Base-by-base conservation (phyloP, 2,113 vertebrate species). In the Gulo gulo region DNA sequence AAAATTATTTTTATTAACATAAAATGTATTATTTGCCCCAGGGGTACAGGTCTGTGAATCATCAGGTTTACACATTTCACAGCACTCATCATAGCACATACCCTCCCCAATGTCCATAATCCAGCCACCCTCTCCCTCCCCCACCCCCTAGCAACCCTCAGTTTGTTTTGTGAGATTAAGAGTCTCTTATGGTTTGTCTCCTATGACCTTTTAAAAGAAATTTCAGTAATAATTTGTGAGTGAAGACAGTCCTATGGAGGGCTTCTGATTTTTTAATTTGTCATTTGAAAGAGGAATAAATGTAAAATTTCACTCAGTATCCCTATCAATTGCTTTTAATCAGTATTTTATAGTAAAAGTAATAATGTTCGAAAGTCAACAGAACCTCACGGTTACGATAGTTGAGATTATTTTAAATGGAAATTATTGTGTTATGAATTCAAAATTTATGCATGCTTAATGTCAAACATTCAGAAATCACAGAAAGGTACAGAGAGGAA, bases 181-280 rank as follows among this genome's bases (percentile, higher is more conserved):
- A 55, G 52, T 55, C 52, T 52, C 52, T 55, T 55, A 55, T 55
- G 52, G 52, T 55, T 55, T 55, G 52, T 55, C 16, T 55, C 52
- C 52, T 55, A 11, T 91, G 82, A 86, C 26, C 36, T 93, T 89
- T 82, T 88, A 61, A 82, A 81, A 24, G 34, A 52, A 91, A 93
- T 81, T 39, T 50, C 12, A 81, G 50, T 57, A 84, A 73, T 47
- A 18, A 59, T 78, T 67, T 93, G 34, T 42, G 36, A 91, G 2
- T 74, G 90, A n/a, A 93, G 88, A 57, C 55, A 91, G 16, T 78
- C 74, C 7, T 69, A 1, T 74, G 14, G 71, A 79, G 11, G 47
- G 59, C 87, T 92, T 88, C 24, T 73, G 57, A 91, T 61, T 93
- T 93, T 96, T 94, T 24, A 85, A 88, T 59, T 82, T 93, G 12